These are phyloP conservation scores for Prunella fulvescens DNA, from an alignment of 2,113 vertebrate species.

Conservation along the genomic window DNA sequence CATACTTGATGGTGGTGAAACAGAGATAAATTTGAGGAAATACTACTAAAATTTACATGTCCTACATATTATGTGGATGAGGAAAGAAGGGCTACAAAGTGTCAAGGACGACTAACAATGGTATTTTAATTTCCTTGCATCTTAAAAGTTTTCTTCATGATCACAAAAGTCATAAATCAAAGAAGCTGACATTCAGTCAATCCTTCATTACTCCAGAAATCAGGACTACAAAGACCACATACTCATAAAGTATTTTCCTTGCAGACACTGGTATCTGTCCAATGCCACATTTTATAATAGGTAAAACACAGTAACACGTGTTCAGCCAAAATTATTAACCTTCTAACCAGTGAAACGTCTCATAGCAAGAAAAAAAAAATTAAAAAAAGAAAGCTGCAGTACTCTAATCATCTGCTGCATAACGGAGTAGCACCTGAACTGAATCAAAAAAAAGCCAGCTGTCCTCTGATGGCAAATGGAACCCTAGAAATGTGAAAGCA, in stretches of 20 bases:
- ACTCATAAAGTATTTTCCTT: neutral
- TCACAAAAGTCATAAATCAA: neutral
- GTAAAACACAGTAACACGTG: neutral
- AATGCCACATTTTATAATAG: neutral
- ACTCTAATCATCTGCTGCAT: neutral
- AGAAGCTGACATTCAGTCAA: neutral
- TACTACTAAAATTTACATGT: accelerated
- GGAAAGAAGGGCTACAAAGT: neutral
- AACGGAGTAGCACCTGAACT: neutral
- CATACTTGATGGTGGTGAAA: neutral
- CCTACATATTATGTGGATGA: neutral
- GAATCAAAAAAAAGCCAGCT: neutral
- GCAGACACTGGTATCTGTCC: neutral
- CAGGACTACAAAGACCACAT: neutral
- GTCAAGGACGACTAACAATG: neutral
- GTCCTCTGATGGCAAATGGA: neutral
- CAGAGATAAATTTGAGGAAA: neutral
- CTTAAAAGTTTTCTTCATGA: neutral
- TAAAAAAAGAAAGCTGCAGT: neutral
- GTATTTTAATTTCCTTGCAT: neutral
- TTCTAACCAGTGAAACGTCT: neutral
- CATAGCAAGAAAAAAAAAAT: neutral
- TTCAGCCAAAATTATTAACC: neutral
- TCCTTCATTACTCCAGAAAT: neutral
- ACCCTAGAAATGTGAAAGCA: neutral